phyloP scores from a whole-genome alignment of 1,140 invertebrate species.

The Pseudomyrmex concolor region DNA sequence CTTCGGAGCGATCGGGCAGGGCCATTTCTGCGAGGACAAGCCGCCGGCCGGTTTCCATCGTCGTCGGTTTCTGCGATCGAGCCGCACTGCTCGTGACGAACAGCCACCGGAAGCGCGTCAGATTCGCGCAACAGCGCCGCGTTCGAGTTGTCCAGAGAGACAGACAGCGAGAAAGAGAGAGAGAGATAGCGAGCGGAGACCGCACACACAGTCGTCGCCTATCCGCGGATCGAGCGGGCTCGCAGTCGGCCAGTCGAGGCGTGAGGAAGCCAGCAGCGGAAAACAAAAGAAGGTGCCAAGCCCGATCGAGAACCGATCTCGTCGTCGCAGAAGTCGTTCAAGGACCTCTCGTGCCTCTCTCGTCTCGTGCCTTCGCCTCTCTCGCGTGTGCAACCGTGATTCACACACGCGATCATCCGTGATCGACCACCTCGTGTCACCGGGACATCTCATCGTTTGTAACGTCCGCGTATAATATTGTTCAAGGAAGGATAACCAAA shows the following conservation, averaged over 20 bases:
- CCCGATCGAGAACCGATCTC: constrained; percentile 54
- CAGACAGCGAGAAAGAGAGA: constrained; percentile 59
- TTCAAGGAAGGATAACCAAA: constrained; percentile 15
- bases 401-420: constrained; percentile 20
- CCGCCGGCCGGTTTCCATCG: constrained; percentile 61
- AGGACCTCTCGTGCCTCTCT: constrained; percentile 30
- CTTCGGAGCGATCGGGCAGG: constrained; percentile 67
- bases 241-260: constrained; percentile 58
- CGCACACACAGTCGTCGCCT: constrained; percentile 55
- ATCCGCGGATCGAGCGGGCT: constrained; percentile 55
- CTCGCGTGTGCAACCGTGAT: constrained; percentile 37
- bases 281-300: constrained; percentile 56
- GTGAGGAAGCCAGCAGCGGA: constrained; percentile 55
- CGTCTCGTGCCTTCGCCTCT: constrained; percentile 17
- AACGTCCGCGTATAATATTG: background rate
- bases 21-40: constrained; percentile 72
- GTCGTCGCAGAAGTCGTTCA: constrained; percentile 53
- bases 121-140: constrained; percentile 63
- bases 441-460: background rate
- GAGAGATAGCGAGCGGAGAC: constrained; percentile 43
- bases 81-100: constrained; percentile 48
- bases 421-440: constrained; percentile 16
- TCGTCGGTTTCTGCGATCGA: constrained; percentile 70
- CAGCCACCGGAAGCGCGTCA: constrained; percentile 67
- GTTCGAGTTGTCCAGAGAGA: constrained; percentile 53